Conservation (phyloP, 2,797 vertebrate species). For the Bradypodion ventrale region DNA sequence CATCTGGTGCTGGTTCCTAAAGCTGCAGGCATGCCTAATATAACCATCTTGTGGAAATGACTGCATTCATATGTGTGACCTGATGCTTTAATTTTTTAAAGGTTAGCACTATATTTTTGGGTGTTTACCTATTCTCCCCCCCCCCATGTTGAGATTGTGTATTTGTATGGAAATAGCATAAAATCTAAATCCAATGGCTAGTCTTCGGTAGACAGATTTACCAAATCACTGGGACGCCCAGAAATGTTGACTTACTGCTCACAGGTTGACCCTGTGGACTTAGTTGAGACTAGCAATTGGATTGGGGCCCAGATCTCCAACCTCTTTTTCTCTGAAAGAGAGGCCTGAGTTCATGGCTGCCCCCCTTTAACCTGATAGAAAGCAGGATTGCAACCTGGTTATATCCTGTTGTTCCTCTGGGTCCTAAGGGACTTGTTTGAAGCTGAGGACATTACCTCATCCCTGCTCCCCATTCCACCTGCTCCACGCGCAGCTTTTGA, state of each 20-base stretch:
- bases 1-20: not conserved
- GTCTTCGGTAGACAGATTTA: too few relatives aligned
- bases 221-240: too few relatives aligned
- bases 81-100: not conserved
- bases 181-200: too few relatives aligned
- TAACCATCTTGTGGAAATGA: not conserved
- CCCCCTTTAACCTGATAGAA: not conserved
- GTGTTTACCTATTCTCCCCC: not conserved
- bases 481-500: constrained; percentile 9
- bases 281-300: too few relatives aligned
- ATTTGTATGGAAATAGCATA: not conserved
- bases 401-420: not conserved
- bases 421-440: not conserved
- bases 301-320: too few relatives aligned
- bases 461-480: not conserved
- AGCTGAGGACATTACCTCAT: constrained; percentile 17
- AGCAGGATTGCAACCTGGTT: not conserved
- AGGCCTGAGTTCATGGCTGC: not conserved
- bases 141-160: not conserved
- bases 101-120: not conserved
- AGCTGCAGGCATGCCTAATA: not conserved
- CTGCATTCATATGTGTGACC: not conserved
- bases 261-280: too few relatives aligned
- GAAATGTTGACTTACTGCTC: too few relatives aligned
- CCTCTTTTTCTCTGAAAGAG: not conserved